Conservation (phyloP, 2,888 invertebrate genomes). For the Eudemis profundana region DNA sequence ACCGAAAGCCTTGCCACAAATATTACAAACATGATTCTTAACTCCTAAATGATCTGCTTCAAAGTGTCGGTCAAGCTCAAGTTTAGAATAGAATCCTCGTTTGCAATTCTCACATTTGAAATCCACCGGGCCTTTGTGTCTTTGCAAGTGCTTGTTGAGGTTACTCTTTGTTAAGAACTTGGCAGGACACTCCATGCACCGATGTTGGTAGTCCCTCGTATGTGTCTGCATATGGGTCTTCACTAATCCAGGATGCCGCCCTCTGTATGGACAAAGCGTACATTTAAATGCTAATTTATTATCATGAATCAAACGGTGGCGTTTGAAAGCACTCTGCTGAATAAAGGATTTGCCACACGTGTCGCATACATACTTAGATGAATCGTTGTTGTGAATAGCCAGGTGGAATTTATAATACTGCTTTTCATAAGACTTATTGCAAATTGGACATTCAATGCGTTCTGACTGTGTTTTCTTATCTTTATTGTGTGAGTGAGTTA, state of each 20-base stretch:
- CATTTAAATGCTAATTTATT: constrained; percentile 59
- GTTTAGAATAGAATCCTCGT: constrained; percentile 43
- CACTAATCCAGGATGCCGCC: constrained; percentile 55
- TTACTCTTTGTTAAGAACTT: constrained; percentile 61
- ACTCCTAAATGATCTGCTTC: constrained; percentile 51
- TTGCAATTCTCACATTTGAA: constrained; percentile 45
- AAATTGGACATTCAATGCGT: constrained; percentile 35
- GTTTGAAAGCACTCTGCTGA: constrained; percentile 54
- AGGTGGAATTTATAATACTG: constrained; percentile 41
- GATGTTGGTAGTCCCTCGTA: constrained; percentile 59
- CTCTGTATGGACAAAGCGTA: constrained; percentile 60
- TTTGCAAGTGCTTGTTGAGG: constrained; percentile 53
- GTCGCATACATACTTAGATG: constrained; percentile 56
- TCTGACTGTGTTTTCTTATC: constrained; percentile 21
- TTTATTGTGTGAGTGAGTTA: constrained; percentile 36
- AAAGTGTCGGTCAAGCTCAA: constrained; percentile 52
- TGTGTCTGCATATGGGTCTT: constrained; percentile 61
- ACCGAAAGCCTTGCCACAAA: constrained; percentile 57
- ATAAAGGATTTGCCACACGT: constrained; percentile 58
- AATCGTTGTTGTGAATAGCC: constrained; percentile 35
- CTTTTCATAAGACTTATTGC: constrained; percentile 40
- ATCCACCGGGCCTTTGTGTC: constrained; percentile 47
- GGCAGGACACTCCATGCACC: constrained; percentile 57
- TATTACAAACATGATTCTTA: constrained; percentile 55
- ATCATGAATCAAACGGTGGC: constrained; percentile 57